phyloP scores from a whole-genome alignment of 64 coral and sea anemone genomes.

The Montipora sp. region DNA sequence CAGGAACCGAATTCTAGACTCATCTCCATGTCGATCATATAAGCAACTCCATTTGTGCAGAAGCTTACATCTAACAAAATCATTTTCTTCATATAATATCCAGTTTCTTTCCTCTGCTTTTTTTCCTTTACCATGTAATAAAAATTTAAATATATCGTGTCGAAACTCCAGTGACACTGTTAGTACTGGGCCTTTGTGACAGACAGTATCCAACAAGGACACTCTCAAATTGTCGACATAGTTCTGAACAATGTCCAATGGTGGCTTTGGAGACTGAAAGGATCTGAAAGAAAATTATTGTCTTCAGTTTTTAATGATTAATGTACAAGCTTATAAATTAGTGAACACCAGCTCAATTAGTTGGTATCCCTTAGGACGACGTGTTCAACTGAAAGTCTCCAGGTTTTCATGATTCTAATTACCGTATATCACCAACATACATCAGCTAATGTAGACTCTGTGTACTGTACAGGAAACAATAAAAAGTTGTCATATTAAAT shows the following conservation, averaged over 20 bases:
- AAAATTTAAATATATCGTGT: slow-evolving; percentile 64
- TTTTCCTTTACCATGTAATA: slow-evolving; percentile 41
- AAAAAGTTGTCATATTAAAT: background rate
- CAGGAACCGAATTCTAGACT: background rate
- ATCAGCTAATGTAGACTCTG: too few relatives aligned
- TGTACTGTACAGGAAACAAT: too few relatives aligned
- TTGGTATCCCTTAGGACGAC: too few relatives aligned
- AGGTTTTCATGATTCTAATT: too few relatives aligned
- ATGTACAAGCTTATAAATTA: background rate
- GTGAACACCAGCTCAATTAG: background rate
- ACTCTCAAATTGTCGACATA: slow-evolving; percentile 37
- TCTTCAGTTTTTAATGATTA: background rate
- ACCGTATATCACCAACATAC: too few relatives aligned
- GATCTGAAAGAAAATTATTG: slow-evolving; percentile 21
- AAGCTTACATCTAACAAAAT: slow-evolving; percentile 34
- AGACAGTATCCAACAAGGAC: slow-evolving; percentile 8
- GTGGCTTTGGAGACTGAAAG: slow-evolving; percentile 23
- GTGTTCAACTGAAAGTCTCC: too few relatives aligned
- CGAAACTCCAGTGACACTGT: slow-evolving; percentile 33
- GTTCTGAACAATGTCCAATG: slow-evolving; percentile 15
- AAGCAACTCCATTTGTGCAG: slow-evolving; percentile 30
- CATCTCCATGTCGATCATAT: slow-evolving; percentile 56
- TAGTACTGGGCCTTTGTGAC: slow-evolving; percentile 19
- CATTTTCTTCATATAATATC: slow-evolving; percentile 34
- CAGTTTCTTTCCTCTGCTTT: slow-evolving; percentile 20